phyloP scores from a whole-genome alignment of 2,113 vertebrate species.

The Spermophilus dauricus region DNA sequence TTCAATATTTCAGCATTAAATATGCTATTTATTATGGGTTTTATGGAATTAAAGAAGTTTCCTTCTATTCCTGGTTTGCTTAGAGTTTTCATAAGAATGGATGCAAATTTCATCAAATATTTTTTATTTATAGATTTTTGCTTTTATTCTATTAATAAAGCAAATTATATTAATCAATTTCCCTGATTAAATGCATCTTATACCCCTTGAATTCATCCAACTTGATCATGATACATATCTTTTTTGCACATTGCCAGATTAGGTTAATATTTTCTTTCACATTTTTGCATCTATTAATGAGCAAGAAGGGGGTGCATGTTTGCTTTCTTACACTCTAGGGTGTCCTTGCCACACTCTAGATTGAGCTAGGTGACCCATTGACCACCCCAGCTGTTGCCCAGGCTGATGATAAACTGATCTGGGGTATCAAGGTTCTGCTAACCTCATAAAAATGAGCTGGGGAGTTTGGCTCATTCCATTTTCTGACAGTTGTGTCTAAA shows the following conservation, averaged over 20 bases:
- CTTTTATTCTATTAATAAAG: slow-evolving; percentile 9
- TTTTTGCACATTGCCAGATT: background rate
- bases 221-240: background rate
- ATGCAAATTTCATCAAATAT: background rate
- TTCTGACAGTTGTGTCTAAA: background rate
- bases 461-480: background rate
- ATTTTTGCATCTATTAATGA: background rate
- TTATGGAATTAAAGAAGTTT: background rate
- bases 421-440: background rate
- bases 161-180: background rate
- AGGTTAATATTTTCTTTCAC: background rate
- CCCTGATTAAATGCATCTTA: background rate
- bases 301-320: background rate
- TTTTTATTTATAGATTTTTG: slow-evolving; percentile 43
- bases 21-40: background rate
- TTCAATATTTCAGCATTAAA: background rate
- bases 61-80: background rate
- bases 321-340: slow-evolving; percentile 18
- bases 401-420: background rate
- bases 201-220: background rate
- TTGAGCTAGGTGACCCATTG: too few relatives aligned
- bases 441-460: background rate
- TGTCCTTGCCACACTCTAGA: background rate
- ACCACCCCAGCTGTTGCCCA: background rate
- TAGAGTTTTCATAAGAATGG: background rate